These are phyloP conservation scores for Dufourea novaeangliae DNA, from an alignment of 1,140 invertebrate species.

Conservation along the genomic window DNA sequence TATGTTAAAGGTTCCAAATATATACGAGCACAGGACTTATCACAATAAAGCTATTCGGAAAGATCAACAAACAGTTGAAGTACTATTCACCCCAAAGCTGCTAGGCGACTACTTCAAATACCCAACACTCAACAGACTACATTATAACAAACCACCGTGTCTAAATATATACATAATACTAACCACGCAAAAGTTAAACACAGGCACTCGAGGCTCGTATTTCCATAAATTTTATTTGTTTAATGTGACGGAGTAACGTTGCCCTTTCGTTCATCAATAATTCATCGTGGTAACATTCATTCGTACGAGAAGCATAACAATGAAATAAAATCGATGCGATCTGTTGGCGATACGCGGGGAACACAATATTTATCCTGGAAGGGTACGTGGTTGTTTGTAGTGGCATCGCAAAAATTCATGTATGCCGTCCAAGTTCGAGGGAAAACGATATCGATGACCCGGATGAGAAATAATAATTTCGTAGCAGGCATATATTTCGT, in stretches of 20 bases:
- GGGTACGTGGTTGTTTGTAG: background rate
- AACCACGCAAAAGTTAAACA: background rate
- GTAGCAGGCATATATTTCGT: background rate
- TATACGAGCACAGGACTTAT: no score
- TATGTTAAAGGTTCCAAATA: background rate
- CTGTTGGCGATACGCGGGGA: background rate
- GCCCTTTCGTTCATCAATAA: slow-evolving; percentile 8
- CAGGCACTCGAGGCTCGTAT: background rate
- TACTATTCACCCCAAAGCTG: no score
- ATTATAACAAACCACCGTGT: no score
- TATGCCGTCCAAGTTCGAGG: background rate
- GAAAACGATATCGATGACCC: background rate
- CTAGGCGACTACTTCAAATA: no score
- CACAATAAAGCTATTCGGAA: no score
- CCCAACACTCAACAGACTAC: no score
- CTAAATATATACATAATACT: no score
- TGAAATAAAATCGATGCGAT: background rate
- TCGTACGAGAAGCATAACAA: background rate
- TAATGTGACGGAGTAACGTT: no score
- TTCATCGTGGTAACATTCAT: background rate
- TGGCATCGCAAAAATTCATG: slow-evolving; percentile 1
- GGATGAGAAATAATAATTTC: slow-evolving; percentile 11
- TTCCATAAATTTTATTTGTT: background rate
- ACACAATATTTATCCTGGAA: background rate
- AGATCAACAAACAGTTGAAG: no score